Evolutionary conservation across 2,113 vertebrate species (phyloP).

Genomic region (Melanocharis versteri): DNA sequence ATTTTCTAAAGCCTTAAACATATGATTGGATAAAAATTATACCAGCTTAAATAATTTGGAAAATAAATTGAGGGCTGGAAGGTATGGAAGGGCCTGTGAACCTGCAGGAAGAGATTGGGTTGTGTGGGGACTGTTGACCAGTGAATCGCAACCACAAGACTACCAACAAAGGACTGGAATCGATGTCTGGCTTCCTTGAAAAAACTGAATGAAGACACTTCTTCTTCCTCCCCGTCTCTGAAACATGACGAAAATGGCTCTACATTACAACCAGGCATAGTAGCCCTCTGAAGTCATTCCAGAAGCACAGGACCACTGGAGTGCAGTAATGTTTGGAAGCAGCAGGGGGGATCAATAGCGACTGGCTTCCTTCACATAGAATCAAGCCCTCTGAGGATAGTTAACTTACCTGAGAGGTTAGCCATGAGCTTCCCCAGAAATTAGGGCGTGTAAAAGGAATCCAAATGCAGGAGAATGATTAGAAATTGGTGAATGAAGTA

Average conservation of each 20-base stretch:
- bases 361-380: background rate
- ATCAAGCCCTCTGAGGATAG: background rate
- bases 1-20: background rate
- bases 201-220: background rate
- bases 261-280: background rate
- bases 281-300: background rate
- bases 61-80: background rate
- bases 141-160: background rate
- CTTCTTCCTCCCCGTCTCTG: background rate
- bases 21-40: background rate
- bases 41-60: background rate
- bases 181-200: background rate
- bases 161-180: background rate
- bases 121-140: background rate
- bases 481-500: background rate
- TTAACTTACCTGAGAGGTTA: background rate
- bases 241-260: background rate
- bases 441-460: background rate
- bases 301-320: background rate
- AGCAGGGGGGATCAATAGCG: background rate
- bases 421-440: background rate
- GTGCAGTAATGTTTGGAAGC: background rate
- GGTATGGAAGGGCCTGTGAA: background rate
- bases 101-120: background rate
- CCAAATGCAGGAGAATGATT: background rate